Evolutionary conservation across 2,888 invertebrate species (phyloP).

Genomic region (Heliconius cydno): DNA sequence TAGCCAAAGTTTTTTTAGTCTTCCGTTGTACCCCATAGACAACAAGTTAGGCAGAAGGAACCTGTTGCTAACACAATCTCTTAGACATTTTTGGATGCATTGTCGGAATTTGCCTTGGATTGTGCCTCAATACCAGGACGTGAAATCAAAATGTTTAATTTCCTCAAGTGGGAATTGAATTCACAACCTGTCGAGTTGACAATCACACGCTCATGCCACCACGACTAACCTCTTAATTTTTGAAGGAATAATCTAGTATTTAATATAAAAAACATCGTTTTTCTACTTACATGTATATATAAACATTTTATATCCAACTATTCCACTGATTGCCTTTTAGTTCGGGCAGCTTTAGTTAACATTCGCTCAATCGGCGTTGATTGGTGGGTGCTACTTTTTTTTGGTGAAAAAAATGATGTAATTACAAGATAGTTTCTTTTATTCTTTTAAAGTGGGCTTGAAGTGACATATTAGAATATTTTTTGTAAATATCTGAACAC

Average conservation of each 20-base stretch:
- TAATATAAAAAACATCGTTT: background rate
- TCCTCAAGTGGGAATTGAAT: too few species aligned
- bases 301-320: background rate
- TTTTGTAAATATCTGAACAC: too few species aligned
- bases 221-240: background rate
- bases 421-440: too few species aligned
- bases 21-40: background rate
- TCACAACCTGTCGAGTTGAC: too few species aligned
- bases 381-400: background rate
- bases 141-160: too few species aligned
- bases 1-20: background rate
- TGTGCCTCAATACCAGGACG: background rate
- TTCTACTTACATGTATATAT: background rate
- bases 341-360: background rate
- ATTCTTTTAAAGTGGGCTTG: too few species aligned
- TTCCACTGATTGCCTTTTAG: background rate
- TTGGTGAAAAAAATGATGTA: too few species aligned
- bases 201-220: too few species aligned
- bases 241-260: background rate
- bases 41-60: background rate
- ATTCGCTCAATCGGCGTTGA: slow-evolving; percentile 3
- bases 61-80: background rate
- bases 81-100: background rate
- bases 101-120: background rate
- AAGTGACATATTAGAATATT: too few species aligned